Evolutionary conservation across 2,113 vertebrate species (phyloP).

Genomic region (Paraplagusia blochii): DNA sequence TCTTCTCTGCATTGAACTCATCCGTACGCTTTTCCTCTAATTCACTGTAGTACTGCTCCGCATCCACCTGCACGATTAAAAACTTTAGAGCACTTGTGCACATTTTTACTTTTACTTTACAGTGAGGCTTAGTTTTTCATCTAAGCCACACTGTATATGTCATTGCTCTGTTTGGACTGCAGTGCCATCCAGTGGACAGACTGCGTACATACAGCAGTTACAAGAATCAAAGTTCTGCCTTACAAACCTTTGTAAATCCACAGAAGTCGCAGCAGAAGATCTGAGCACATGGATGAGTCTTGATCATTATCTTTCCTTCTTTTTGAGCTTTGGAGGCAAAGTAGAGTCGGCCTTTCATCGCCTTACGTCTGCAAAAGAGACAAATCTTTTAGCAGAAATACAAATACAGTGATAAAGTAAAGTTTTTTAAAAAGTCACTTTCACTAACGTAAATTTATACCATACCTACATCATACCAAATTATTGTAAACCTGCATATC

Average conservation of each 20-base stretch:
- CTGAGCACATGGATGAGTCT: constrained; percentile 86
- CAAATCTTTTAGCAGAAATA: background rate
- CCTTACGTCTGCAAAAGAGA: constrained; percentile 82
- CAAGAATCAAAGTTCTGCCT: background rate
- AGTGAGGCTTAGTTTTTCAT: no score
- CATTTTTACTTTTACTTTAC: constrained; percentile 15
- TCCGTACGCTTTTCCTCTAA: constrained; percentile 94
- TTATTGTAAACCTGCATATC: no score
- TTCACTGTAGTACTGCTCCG: constrained; percentile 95
- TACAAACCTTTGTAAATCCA: constrained; percentile 87
- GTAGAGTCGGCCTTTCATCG: constrained; percentile 93
- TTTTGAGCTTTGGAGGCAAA: constrained; percentile 91
- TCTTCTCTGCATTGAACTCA: constrained; percentile 93
- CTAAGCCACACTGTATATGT: background rate
- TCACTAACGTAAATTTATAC: no score
- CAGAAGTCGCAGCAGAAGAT: constrained; percentile 90
- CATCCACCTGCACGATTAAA: constrained; percentile 83
- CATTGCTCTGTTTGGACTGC: constrained; percentile 42
- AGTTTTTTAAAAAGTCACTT: no score
- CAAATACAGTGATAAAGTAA: no score
- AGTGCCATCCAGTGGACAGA: constrained; percentile 73
- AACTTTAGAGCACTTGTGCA: constrained; percentile 12
- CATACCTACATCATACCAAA: no score
- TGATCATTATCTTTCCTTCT: constrained; percentile 90
- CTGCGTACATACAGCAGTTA: constrained; percentile 27